Conservation (phyloP, 2,113 vertebrate genomes). For the Sula dactylatra region DNA sequence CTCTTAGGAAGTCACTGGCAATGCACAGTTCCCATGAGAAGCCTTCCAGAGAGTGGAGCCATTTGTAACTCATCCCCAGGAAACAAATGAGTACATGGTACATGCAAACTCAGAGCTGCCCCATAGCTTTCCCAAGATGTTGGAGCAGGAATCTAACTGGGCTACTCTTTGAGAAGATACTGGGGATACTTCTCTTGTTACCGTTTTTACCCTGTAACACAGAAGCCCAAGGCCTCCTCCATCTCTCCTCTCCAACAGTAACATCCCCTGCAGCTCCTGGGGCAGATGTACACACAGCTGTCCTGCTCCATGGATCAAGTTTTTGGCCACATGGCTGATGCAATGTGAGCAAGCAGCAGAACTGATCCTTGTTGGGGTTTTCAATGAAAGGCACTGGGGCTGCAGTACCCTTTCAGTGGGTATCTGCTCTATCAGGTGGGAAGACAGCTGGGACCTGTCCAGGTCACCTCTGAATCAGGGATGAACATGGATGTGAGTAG, state of each 20-base stretch:
- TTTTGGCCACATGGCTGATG: not conserved
- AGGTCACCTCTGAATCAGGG: not conserved
- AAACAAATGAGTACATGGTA: not conserved
- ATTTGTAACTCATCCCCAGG: not conserved
- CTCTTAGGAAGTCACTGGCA: not conserved
- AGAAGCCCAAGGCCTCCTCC: fast-evolving
- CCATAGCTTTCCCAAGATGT: not conserved
- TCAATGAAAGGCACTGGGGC: no score
- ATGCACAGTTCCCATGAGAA: not conserved
- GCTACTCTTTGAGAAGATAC: not conserved
- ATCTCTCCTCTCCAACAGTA: not conserved
- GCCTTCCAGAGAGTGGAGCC: not conserved
- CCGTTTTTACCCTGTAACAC: not conserved
- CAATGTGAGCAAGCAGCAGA: not conserved
- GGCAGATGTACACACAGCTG: not conserved
- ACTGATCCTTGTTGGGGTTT: fast-evolving
- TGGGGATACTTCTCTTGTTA: fast-evolving
- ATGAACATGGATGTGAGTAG: not conserved
- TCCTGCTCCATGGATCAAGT: not conserved
- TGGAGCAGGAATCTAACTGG: not conserved
- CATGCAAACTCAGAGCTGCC: not conserved
- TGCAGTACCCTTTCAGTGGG: not conserved
- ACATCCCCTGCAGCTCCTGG: not conserved
- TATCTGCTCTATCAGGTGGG: fast-evolving
- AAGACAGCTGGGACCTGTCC: not conserved